phyloP scores from a whole-genome alignment of 2,797 vertebrate species.

The Phataginus tetradactyla region DNA sequence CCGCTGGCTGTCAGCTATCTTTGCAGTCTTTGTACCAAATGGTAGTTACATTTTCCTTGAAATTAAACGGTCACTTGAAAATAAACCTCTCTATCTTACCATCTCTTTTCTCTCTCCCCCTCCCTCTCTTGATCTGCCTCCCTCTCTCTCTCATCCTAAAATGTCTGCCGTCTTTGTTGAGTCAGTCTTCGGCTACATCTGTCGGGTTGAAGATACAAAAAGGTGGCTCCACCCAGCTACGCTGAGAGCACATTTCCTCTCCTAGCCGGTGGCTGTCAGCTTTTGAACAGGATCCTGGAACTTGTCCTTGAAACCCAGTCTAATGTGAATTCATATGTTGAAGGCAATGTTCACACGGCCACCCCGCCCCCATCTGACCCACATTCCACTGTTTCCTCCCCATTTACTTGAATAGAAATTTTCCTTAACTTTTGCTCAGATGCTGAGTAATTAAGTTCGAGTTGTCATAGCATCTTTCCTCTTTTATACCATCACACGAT shows the following conservation, averaged over 20 bases:
- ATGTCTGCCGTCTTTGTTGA: neutral
- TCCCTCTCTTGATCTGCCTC: neutral
- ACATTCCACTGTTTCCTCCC: accelerated
- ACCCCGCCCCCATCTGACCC: too few species aligned
- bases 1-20: neutral
- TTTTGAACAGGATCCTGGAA: conserved; percentile 79
- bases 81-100: too few species aligned
- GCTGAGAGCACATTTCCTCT: conserved; percentile 79
- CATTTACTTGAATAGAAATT: neutral
- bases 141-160: neutral
- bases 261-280: conserved; percentile 69
- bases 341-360: conserved; percentile 34
- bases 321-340: conserved; percentile 62
- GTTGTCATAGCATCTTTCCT: neutral
- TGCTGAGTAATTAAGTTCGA: neutral
- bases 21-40: neutral
- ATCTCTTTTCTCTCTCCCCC: neutral
- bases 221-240: conserved; percentile 51
- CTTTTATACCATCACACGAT: neutral
- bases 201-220: conserved; percentile 69
- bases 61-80: neutral
- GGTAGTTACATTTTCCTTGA: neutral
- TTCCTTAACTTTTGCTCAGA: neutral
- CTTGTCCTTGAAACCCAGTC: conserved; percentile 77
- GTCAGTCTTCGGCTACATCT: conserved; percentile 55